phyloP scores from a whole-genome alignment of 2,797 vertebrate species.

The Menidia menidia region DNA sequence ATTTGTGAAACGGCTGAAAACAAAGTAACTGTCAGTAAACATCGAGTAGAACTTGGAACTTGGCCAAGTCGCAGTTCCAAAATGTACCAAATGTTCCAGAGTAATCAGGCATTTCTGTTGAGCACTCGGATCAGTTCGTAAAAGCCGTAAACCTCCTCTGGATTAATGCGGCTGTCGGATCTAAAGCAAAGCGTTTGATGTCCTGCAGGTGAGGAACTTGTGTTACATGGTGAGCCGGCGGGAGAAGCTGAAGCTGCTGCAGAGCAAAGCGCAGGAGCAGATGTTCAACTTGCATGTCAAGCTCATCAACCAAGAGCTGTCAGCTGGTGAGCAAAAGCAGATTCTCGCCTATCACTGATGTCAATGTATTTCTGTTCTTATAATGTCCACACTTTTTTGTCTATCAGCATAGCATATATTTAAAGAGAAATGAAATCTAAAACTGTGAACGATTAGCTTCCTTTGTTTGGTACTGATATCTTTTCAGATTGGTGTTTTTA shows the following conservation, averaged over 20 bases:
- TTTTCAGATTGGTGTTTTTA: no score
- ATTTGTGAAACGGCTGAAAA: no score
- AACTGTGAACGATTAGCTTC: no score
- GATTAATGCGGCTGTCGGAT: no score
- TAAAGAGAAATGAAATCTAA: no score
- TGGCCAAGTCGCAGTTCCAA: neutral
- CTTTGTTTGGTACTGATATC: no score
- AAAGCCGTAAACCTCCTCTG: no score
- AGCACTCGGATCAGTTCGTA: no score
- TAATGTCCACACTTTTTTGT: no score
- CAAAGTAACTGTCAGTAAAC: no score
- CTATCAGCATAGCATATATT: no score
- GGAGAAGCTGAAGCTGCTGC: constrained; percentile 96
- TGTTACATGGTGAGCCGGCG: constrained; percentile 99
- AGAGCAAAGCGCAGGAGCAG: constrained; percentile 96
- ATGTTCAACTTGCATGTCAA: constrained; percentile 95
- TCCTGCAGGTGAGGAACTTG: constrained; percentile 92
- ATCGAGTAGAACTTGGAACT: neutral
- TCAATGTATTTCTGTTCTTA: neutral
- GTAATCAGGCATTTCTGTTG: neutral
- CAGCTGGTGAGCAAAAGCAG: constrained; percentile 85
- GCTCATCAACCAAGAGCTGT: constrained; percentile 91
- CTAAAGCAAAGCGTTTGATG: neutral
- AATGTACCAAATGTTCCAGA: neutral
- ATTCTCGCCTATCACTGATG: no score